Evolutionary conservation across 2,113 vertebrate genomes (phyloP), one percentile per base, ranked within the genome.

Genomic region (Psilopsiagon aurifrons): DNA sequence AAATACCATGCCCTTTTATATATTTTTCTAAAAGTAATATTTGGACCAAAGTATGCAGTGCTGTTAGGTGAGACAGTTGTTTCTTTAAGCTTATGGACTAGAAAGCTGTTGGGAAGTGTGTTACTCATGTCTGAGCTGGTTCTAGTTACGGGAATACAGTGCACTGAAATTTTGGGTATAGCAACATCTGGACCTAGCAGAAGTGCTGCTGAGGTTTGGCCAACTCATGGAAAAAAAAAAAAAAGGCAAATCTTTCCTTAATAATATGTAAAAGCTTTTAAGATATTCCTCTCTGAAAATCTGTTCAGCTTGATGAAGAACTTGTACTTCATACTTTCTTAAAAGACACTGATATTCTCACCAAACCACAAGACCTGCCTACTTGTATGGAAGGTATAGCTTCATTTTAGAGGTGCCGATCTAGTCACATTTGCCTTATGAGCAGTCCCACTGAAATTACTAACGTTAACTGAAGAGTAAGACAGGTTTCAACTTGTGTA

Each of bases 111-210:
- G 63, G 63, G 52, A 70, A 86, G 73, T 73, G 67, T 86, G 85
- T 95, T 96, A 95, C 90, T 95, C 92, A 93, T 47, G 86, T 95
- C 94, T 97, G 94, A 95, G 54, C 12, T 90, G 62, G 29, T 90
- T 87, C 44, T 55, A 76, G 75, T 96, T 94, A 93, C 27, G 3
- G 92, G 92, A 94, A 96, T 73, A 22, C 49, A 76, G 35, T 25
- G n/a, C 54, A 46, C 49, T 83, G 79, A 94, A 90, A 90, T 80
- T 83, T 87, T 62, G 70, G 79, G 54, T 54, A 88, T 80, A 83
- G 79, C 39, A 76, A 49, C 54, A 80, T 76, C 57, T 95, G 90
- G 88, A 94, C 29, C 70, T 90, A 0, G 0, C 62, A 71, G 43
- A 93, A 85, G 14, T 60, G 62, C 55, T 86, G 57, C 69, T 92